Base-by-base conservation (phyloP, 1,140 invertebrate genomes). In the Melipona quadrifasciata region DNA sequence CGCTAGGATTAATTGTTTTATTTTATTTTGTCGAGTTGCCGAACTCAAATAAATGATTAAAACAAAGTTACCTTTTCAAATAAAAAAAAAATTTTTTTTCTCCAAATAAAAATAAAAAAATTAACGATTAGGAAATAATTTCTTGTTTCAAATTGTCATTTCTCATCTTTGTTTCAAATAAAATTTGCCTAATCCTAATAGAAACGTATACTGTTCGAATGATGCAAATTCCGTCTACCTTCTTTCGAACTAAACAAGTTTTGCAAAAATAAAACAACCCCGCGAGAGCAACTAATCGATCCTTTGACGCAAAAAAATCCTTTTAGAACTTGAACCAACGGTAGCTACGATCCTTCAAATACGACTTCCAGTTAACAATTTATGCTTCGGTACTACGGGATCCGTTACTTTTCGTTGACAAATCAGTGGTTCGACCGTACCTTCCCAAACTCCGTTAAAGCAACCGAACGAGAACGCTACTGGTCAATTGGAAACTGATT, bases 401-500 rank as follows among this genome's bases (percentile, higher is more conserved):
- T 21, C 64, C 68, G 55, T 6, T 61, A 16, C 27, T 73, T 1
- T 51, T 61, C 55, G 24, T 53, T 55, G 79, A 64, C 79, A 17
- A 73, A 73, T 51, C 70, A 64, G 31, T 14, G 80, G 64, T 53
- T 64, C 55, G 53, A 19, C 24, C 31, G 5, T 86, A 86, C 67
- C 47, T 61, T 17, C 4, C 65, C n/a, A 34, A 80, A 87, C 78
- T 86, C 85, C 57, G 58, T 86, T 86, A 75, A 53, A 71, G 61
- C 72, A 75, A 86, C 55, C 77, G 80, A 68, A 55, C 57, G 34
- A 75, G 73, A 74, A 81, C 68, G 39, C 75, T 64, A 57, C n/a
- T 61, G 61, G 80, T 73, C 80, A 86, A 87, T 87, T 81, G 80
- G 55, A 81, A 81, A 81, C 57, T 74, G 71, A 81, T 81, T 61